Percentiles rank a stretch among this genome's conserved stretches.
These are phyloP conservation scores for Paralichthys olivaceus DNA, from an alignment of 2,113 vertebrate species.

Conservation along the genomic window DNA sequence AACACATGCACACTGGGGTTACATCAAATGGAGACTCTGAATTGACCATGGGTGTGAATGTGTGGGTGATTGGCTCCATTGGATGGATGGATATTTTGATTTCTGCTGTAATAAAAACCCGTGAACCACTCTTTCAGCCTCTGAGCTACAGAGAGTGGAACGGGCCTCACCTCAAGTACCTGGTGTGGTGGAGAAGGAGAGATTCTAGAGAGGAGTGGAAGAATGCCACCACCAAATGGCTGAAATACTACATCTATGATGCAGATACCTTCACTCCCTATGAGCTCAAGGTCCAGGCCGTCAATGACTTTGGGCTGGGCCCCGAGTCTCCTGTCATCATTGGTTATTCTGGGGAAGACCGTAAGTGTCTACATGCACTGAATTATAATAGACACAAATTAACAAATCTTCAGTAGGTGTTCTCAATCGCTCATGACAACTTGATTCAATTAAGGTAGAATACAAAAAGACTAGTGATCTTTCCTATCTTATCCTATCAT, in stretches of 20 bases:
- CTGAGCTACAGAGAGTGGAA: slow-evolving; percentile 90
- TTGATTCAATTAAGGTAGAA: too few relatives aligned
- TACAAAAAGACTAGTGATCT: too few relatives aligned
- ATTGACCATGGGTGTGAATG: too few relatives aligned
- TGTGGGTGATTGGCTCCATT: too few relatives aligned
- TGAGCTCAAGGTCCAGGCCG: slow-evolving; percentile 94
- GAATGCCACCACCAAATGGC: slow-evolving; percentile 89
- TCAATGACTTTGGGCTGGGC: slow-evolving; percentile 93
- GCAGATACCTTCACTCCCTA: slow-evolving; percentile 95
- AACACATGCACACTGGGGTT: too few relatives aligned
- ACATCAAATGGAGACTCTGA: too few relatives aligned
- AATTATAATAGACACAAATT: not conserved
- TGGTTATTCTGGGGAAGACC: slow-evolving; percentile 96
- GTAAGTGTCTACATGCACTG: slow-evolving; percentile 84
- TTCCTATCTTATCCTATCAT: too few relatives aligned
- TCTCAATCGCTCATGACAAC: too few relatives aligned
- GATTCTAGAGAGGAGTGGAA: slow-evolving; percentile 92
- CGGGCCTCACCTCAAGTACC: slow-evolving; percentile 93
- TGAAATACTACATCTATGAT: slow-evolving; percentile 90
- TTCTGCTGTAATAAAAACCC: not conserved
- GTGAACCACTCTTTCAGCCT: slow-evolving; percentile 46
- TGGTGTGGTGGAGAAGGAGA: slow-evolving; percentile 91
- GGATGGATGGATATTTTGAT: too few relatives aligned
- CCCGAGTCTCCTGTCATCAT: slow-evolving; percentile 90
- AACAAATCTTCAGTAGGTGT: too few relatives aligned